Evolutionary conservation across 2,113 vertebrate species (phyloP).

Genomic region (Panthera uncia): DNA sequence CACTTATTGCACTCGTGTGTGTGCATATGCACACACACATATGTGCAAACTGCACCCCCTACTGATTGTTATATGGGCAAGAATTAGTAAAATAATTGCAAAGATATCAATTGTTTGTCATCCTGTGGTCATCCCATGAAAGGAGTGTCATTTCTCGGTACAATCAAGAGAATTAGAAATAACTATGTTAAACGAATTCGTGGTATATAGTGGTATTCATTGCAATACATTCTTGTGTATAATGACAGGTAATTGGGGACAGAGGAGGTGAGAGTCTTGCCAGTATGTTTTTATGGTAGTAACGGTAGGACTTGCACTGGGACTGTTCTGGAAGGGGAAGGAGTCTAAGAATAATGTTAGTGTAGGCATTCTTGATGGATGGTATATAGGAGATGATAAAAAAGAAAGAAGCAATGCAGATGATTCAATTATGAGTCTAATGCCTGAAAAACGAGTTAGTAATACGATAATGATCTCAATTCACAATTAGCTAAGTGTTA

Average conservation of each 20-base stretch:
- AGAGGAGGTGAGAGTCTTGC: not conserved
- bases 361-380: not conserved
- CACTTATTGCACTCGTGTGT: not conserved
- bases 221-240: not conserved
- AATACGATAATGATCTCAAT: conserved; percentile 11
- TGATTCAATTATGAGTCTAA: not conserved
- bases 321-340: not conserved
- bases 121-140: not conserved
- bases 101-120: not conserved
- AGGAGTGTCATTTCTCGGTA: not conserved
- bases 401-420: not conserved
- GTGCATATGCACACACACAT: fast-evolving
- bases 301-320: not conserved
- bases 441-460: not conserved
- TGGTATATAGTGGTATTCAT: not conserved
- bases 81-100: conserved; percentile 9
- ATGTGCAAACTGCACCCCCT: no score
- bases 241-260: not conserved
- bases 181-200: not conserved
- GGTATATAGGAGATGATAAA: not conserved
- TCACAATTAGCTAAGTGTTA: conserved; percentile 52
- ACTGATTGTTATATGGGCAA: not conserved
- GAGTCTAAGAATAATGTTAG: not conserved
- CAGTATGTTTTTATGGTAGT: not conserved
- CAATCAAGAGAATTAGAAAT: not conserved